Conservation (phyloP, 2,113 vertebrate genomes). For the Mormyrus iriodes region DNA sequence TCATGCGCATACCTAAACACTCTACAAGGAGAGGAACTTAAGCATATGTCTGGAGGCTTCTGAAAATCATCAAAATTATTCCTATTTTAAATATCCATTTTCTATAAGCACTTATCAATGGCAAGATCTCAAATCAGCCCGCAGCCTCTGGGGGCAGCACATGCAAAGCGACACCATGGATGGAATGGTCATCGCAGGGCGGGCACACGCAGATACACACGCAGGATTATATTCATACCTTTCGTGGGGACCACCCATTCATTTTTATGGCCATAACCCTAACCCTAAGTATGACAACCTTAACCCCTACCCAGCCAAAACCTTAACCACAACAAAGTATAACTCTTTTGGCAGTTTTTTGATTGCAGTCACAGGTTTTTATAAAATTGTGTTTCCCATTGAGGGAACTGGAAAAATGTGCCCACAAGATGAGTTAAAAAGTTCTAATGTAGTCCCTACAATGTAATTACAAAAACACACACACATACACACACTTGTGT, state of each 20-base stretch:
- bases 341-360: not conserved
- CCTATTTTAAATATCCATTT: not conserved
- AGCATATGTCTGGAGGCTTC: not conserved
- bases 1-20: not conserved
- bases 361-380: no score
- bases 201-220: rapidly evolving
- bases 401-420: not conserved
- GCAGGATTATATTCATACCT: no score
- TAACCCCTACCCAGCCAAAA: no score
- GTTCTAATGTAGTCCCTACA: not conserved
- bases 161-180: not conserved
- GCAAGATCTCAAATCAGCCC: not conserved
- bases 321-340: not conserved
- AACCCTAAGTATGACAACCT: no score
- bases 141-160: not conserved
- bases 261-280: no score
- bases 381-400: no score
- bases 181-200: not conserved
- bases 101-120: not conserved
- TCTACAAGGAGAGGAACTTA: not conserved
- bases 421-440: not conserved
- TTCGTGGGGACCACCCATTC: no score
- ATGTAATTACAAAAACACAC: not conserved
- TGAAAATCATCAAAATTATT: not conserved
- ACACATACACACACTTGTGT: not conserved